Conservation (phyloP, 2,888 invertebrate genomes). For the Penaeus monodon region DNA sequence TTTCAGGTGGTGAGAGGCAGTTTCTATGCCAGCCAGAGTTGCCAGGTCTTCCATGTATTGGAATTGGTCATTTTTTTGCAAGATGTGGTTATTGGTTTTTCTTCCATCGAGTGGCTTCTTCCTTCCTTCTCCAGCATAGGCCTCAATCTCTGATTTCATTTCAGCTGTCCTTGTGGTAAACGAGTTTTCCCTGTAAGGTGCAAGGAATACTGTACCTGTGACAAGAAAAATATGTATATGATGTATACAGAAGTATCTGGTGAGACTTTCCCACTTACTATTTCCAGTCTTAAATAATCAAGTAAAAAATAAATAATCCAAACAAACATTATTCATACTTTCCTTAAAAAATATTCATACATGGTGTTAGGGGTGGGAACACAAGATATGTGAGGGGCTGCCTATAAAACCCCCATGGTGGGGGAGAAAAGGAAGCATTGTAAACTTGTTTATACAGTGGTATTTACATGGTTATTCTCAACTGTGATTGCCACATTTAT, state of each 20-base stretch:
- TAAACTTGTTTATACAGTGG: conserved; percentile 89
- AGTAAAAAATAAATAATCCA: conserved; percentile 6
- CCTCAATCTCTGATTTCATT: conserved; percentile 31
- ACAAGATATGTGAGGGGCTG: conserved; percentile 75
- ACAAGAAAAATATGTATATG: background rate
- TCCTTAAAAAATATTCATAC: background rate
- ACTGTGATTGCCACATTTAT: conserved; percentile 79
- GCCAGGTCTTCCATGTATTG: conserved; percentile 52
- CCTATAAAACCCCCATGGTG: conserved; percentile 86
- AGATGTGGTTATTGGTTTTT: conserved; percentile 47
- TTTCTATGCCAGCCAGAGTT: conserved; percentile 25
- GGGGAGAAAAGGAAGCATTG: conserved; percentile 84
- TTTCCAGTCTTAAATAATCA: no score
- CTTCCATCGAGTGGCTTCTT: conserved; percentile 11
- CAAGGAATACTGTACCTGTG: conserved; percentile 56
- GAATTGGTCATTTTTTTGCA: conserved; percentile 51
- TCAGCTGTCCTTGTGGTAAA: conserved; percentile 30
- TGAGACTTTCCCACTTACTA: background rate
- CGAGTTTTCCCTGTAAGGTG: conserved; percentile 23
- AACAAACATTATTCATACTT: conserved; percentile 26
- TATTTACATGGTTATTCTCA: conserved; percentile 84
- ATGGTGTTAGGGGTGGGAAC: conserved; percentile 36
- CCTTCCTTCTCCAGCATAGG: conserved; percentile 14
- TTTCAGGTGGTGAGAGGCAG: conserved; percentile 18
- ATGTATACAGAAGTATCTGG: no score